Conservation (phyloP, 2,113 vertebrate genomes). For the Anoura caudifer region DNA sequence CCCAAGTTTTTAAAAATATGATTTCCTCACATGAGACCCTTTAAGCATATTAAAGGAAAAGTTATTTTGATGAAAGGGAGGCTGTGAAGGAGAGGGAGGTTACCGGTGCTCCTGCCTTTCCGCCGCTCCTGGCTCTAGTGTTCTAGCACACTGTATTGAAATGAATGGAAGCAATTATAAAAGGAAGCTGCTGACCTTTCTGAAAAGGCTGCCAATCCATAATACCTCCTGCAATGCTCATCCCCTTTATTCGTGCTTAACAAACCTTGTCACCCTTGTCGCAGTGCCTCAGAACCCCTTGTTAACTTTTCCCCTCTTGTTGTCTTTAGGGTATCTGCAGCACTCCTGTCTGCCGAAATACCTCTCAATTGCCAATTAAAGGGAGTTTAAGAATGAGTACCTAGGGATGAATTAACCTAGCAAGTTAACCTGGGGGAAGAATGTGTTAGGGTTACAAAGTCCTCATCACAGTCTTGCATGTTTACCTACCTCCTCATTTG, state of each 20-base stretch:
- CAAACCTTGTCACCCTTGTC: slow-evolving; percentile 77
- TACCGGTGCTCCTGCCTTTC: not conserved
- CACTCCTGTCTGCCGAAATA: slow-evolving; percentile 45
- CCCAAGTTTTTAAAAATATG: not conserved
- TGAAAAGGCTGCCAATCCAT: slow-evolving; percentile 76
- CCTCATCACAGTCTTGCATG: not conserved
- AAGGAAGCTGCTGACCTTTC: slow-evolving; percentile 78
- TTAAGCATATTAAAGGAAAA: not conserved
- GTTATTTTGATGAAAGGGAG: slow-evolving; percentile 48
- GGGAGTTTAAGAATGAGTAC: slow-evolving; percentile 43
- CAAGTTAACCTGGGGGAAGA: slow-evolving; percentile 68
- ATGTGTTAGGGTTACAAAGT: slow-evolving; percentile 44
- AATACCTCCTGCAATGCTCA: slow-evolving; percentile 74
- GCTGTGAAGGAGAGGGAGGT: not conserved
- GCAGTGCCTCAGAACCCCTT: slow-evolving; percentile 70
- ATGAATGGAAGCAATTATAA: slow-evolving; percentile 71
- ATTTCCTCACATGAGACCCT: not conserved
- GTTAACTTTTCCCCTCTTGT: slow-evolving; percentile 74
- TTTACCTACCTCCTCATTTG: not conserved
- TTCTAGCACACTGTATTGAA: slow-evolving; percentile 61
- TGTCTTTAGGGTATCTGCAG: slow-evolving; percentile 63
- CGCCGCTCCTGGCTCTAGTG: slow-evolving; percentile 50
- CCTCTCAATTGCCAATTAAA: slow-evolving; percentile 63
- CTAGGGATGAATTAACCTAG: slow-evolving; percentile 68
- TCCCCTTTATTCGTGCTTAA: slow-evolving; percentile 79